Evolutionary conservation across 2,113 vertebrate genomes (phyloP), one percentile per base, ranked within the genome.

Genomic region (Spermophilus dauricus): DNA sequence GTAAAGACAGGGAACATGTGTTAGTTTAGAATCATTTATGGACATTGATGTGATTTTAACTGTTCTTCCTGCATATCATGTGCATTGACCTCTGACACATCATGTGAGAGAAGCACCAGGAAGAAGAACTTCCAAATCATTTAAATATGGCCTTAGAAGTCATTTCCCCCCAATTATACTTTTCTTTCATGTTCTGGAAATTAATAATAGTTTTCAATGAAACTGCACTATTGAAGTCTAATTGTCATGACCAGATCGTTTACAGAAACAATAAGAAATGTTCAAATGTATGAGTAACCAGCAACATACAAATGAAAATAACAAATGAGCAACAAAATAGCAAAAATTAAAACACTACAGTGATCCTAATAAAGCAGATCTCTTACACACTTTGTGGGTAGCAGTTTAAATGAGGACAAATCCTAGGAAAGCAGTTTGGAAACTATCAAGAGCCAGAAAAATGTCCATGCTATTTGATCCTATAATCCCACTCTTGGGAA

Each of bases 181-280:
- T 89, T 67, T 92, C 56, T 45, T 93, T 67, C 4, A 51, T 93
- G 73, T 30, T 78, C 73, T 82, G 32, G 28, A 77, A 81, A 88
- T 89, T 67, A 80, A 89, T 69, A 69, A 86, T 67, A 67, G 45
- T 88, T 96, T 51, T 70, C 53, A 92, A 30, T 45, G 37, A 91
- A 63, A 83, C 18, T 26, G 48, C 58, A 87, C 72, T 73, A 37
- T 88, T 48, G 77, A 92, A 91, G 5, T 67, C 77, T 53, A 63
- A 51, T 73, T 85, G 48, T 67, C 13, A 77, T 8, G n/a, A 85
- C 11, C 0, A 85, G 37, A 90, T 92, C 39, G 77, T 94, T 92
- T 22, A 56, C 14, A 67, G 32, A 67, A 42, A 91, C 20, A 76
- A 63, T 37, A 56, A 72, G n/a, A 76, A 76, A 95, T 63, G 30